Evolutionary conservation across 2,797 vertebrate genomes (phyloP).

Genomic region (Pithecia hirsuta): DNA sequence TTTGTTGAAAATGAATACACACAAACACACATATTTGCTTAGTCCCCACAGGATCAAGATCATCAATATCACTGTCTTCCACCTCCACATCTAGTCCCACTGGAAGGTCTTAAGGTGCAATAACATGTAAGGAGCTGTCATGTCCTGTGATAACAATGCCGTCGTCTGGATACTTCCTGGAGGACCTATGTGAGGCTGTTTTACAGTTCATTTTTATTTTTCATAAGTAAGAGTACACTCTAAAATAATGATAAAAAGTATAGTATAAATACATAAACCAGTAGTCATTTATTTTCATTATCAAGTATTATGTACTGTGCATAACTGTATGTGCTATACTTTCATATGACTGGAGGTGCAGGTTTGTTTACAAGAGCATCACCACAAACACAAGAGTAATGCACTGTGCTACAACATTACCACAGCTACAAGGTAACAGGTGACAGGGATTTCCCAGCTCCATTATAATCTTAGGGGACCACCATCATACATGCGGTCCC

Average conservation of each 20-base stretch:
- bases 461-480: not conserved
- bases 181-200: not conserved
- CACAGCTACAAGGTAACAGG: not conserved
- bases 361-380: not conserved
- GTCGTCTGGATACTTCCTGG: not conserved
- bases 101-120: not conserved
- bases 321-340: not conserved
- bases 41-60: not conserved
- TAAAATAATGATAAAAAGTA: not conserved
- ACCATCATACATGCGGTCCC: not conserved
- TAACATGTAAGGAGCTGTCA: not conserved
- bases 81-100: not conserved
- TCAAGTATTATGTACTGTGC: not conserved
- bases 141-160: not conserved
- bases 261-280: not conserved
- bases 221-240: not conserved
- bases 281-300: not conserved
- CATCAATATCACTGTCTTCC: not conserved
- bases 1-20: not conserved
- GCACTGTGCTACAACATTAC: not conserved
- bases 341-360: not conserved
- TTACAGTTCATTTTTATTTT: not conserved
- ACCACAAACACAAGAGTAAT: not conserved
- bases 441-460: not conserved
- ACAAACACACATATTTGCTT: not conserved